phyloP scores from a whole-genome alignment of 2,113 vertebrate genomes.

The Cebus imitator region DNA sequence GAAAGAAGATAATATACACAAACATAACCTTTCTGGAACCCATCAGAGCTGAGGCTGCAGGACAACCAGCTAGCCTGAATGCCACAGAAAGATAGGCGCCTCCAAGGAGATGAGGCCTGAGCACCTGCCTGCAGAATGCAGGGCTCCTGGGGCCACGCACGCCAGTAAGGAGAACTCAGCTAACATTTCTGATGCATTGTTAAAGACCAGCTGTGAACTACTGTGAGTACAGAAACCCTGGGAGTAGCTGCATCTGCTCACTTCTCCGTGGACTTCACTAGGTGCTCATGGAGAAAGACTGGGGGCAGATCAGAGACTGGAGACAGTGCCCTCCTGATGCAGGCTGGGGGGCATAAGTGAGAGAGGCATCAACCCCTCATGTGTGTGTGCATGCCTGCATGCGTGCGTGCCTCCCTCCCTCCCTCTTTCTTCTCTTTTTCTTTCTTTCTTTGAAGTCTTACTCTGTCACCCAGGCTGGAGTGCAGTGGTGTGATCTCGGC shows the following conservation, averaged over 20 bases:
- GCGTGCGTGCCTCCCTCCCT: too few relatives aligned
- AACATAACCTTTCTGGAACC: not conserved
- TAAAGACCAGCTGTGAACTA: not conserved
- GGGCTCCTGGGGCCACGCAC: not conserved
- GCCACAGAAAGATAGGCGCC: not conserved
- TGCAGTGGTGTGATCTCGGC: too few relatives aligned
- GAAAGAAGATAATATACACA: not conserved
- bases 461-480: too few relatives aligned
- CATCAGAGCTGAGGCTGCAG: not conserved
- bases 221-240: not conserved
- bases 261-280: not conserved
- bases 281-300: not conserved
- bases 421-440: too few relatives aligned
- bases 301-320: not conserved
- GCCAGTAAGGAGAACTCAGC: not conserved
- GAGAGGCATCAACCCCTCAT: not conserved
- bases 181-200: not conserved
- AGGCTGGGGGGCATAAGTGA: not conserved
- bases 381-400: not conserved
- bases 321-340: too few relatives aligned
- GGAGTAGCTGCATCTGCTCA: not conserved
- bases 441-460: too few relatives aligned
- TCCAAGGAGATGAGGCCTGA: not conserved
- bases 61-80: not conserved
- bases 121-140: not conserved